These are phyloP conservation scores for Poecilia velifera DNA, from an alignment of 2,797 vertebrate species.

Conservation along the genomic window DNA sequence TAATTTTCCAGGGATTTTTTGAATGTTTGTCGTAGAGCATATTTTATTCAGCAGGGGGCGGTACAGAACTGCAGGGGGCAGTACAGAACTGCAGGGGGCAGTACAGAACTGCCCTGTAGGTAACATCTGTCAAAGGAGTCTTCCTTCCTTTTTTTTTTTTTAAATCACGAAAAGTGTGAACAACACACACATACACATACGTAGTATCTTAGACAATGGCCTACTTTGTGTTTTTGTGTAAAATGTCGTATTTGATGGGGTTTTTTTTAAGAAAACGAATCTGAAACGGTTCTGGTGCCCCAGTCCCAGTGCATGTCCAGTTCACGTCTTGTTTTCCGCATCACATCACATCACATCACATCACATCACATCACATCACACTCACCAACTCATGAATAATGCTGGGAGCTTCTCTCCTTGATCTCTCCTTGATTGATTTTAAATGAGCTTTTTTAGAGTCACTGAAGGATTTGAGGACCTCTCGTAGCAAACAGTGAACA, in stretches of 20 bases:
- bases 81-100: conserved; percentile 14
- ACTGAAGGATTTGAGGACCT: not conserved
- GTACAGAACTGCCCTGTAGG: not conserved
- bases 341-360: conserved; percentile 13
- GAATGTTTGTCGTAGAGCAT: not conserved
- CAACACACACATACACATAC: not conserved
- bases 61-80: conserved; percentile 14
- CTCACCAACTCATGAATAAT: conserved; percentile 17
- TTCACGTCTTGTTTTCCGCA: conserved; percentile 3
- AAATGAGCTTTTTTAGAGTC: conserved; percentile 5
- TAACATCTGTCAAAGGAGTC: not conserved
- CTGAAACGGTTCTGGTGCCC: not conserved
- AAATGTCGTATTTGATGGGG: not conserved
- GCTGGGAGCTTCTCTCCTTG: conserved; percentile 10
- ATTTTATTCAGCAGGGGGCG: conserved; percentile 24
- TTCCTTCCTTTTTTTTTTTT: not conserved
- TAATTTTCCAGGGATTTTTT: not conserved
- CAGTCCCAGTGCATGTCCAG: not conserved
- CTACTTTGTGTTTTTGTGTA: not conserved
- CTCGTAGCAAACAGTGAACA: not conserved
- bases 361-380: conserved; percentile 11
- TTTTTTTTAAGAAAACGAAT: not conserved
- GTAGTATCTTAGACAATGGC: not conserved
- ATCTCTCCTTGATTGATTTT: conserved; percentile 21
- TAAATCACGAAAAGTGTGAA: not conserved